These are phyloP conservation scores for Epizoanthus scotinus DNA, from an alignment of 92 coral and sea anemone species.

Conservation along the genomic window DNA sequence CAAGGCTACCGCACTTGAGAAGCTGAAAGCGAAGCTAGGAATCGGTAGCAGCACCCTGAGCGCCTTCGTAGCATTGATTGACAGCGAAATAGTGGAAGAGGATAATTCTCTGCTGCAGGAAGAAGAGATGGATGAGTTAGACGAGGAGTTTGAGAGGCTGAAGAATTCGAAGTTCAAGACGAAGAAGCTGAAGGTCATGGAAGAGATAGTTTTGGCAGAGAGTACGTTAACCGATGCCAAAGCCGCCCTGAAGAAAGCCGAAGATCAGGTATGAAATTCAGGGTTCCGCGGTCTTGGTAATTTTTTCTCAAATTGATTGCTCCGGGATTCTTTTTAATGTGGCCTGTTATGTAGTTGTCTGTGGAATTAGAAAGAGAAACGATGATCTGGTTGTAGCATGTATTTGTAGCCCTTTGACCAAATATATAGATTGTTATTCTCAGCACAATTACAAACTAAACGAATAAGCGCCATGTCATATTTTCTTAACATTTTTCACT, in stretches of 20 bases:
- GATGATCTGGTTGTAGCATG: no score
- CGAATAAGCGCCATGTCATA: no score
- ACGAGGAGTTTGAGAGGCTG: slow-evolving; percentile 94
- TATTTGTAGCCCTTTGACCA: no score
- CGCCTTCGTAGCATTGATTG: slow-evolving; percentile 92
- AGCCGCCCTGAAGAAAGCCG: slow-evolving; percentile 79
- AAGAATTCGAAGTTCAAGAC: slow-evolving; percentile 85
- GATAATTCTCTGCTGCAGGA: slow-evolving; percentile 82
- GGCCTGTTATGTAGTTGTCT: no score
- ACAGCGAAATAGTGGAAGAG: slow-evolving; percentile 94
- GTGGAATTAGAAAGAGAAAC: no score
- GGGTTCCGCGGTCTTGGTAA: neutral
- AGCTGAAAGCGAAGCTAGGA: slow-evolving; percentile 95
- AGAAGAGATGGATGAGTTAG: slow-evolving; percentile 88
- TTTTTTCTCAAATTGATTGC: no score
- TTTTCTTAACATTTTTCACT: no score
- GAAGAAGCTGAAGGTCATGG: slow-evolving; percentile 81
- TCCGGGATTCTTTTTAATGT: no score
- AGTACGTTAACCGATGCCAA: slow-evolving; percentile 57
- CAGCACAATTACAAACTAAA: no score
- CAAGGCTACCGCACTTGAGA: slow-evolving; percentile 88
- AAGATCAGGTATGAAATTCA: slow-evolving; percentile 65
- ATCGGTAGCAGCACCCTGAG: slow-evolving; percentile 90
- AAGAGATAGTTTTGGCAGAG: slow-evolving; percentile 83
- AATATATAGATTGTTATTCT: no score